A percentile compares a stretch with the other conserved stretches of the same genome.
These are phyloP conservation scores for Pogonognathellus flavescens DNA, from an alignment of 1,140 invertebrate genomes.

Conservation along the genomic window DNA sequence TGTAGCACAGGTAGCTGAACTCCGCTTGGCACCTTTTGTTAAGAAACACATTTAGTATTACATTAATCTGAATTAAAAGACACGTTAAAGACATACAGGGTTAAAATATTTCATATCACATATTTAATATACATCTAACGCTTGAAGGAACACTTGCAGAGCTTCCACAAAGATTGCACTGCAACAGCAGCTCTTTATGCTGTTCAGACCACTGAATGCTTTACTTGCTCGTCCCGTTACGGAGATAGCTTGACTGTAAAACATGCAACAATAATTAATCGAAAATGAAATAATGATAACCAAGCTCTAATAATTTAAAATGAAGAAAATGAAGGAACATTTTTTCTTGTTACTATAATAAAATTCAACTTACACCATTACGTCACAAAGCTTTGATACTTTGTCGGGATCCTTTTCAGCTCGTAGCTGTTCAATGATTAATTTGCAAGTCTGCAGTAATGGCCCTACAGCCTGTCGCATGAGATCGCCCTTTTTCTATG, in stretches of 20 bases:
- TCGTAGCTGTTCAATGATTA: conserved; percentile 69
- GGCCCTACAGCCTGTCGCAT: conserved; percentile 71
- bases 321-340: neutral
- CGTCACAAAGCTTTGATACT: conserved; percentile 7
- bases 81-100: no score
- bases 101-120: neutral
- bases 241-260: conserved; percentile 71
- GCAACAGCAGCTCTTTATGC: conserved; percentile 74
- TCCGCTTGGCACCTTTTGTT: conserved; percentile 58
- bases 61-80: neutral
- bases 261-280: neutral
- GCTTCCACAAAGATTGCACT: conserved; percentile 73
- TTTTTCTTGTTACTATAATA: neutral
- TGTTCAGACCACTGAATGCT: conserved; percentile 75
- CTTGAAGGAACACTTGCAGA: conserved; percentile 73
- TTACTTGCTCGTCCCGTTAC: conserved; percentile 75
- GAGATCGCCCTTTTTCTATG: conserved; percentile 70
- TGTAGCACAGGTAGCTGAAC: conserved; percentile 68
- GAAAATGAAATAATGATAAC: no score
- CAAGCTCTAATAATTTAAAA: no score
- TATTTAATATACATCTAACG: conserved; percentile 70
- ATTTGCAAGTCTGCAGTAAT: conserved; percentile 71
- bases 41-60: no score
- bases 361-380: conserved; percentile 52
- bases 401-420: conserved; percentile 69